Evolutionary conservation across 2,113 vertebrate genomes (phyloP).

Genomic region (Protobothrops flavoviridis): DNA sequence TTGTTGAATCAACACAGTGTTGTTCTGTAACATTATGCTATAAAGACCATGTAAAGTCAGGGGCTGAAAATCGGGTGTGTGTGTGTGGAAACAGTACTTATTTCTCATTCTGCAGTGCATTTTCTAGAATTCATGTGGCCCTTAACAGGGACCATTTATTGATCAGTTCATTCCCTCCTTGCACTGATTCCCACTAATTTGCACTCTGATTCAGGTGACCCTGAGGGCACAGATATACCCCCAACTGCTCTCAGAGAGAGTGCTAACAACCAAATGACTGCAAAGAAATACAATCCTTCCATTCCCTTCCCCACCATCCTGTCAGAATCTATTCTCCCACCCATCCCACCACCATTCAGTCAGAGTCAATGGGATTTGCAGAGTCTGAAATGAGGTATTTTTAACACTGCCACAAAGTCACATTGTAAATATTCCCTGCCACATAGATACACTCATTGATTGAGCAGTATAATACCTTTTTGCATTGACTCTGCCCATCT

Average conservation of each 20-base stretch:
- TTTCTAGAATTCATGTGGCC: not conserved
- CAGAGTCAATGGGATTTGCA: not conserved
- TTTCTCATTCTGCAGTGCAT: not conserved
- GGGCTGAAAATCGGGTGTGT: not conserved
- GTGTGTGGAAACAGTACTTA: not conserved
- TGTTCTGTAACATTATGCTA: not conserved
- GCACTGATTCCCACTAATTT: not conserved
- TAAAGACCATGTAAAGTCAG: not conserved
- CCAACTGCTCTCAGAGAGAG: too few species aligned
- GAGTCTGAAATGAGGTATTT: not conserved
- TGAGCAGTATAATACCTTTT: not conserved
- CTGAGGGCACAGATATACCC: too few species aligned
- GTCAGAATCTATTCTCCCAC: too few species aligned
- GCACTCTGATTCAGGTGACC: too few species aligned
- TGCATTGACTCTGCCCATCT: not conserved
- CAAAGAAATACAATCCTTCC: not conserved
- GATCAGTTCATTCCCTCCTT: not conserved
- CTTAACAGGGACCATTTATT: not conserved
- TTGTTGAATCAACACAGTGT: slow-evolving; percentile 12
- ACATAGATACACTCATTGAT: not conserved
- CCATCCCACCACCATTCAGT: too few species aligned
- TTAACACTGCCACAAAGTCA: not conserved
- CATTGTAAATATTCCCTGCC: not conserved
- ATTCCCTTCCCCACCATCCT: too few species aligned
- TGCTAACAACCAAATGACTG: not conserved